These are phyloP conservation scores for Hypomesus transpacificus DNA, from an alignment of 2,113 vertebrate genomes.

Conservation along the genomic window DNA sequence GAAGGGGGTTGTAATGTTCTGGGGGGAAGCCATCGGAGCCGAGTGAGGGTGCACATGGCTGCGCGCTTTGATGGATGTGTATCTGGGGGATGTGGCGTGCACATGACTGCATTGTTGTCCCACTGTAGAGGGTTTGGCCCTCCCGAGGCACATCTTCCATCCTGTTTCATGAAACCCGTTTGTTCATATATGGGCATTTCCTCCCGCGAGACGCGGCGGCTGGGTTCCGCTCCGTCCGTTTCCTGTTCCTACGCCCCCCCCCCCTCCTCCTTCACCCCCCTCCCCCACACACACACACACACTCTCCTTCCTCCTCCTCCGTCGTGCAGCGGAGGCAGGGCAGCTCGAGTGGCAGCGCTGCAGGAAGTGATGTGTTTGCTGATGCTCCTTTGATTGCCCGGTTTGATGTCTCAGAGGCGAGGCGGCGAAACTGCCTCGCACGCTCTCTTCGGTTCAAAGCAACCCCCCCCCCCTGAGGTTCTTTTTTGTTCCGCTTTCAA, in stretches of 20 bases:
- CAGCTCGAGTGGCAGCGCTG: constrained; percentile 37
- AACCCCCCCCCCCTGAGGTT: too few species aligned
- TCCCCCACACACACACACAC: constrained; percentile 12
- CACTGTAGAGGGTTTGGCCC: constrained; percentile 33
- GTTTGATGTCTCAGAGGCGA: constrained; percentile 30
- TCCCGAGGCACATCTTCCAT: constrained; percentile 47
- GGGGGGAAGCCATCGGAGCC: constrained; percentile 4
- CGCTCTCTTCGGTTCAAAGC: too few species aligned
- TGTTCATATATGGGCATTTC: constrained; percentile 68
- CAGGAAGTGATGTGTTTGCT: constrained; percentile 59
- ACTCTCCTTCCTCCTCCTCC: constrained; percentile 29
- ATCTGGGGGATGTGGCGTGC: constrained; percentile 31
- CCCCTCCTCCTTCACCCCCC: constrained; percentile 16
- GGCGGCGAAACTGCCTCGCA: background rate
- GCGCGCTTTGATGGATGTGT: background rate
- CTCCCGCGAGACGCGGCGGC: constrained; percentile 38
- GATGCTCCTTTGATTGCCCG: constrained; percentile 46
- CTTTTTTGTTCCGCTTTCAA: too few species aligned
- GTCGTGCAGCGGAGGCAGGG: constrained; percentile 16
- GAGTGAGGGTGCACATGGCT: constrained; percentile 21
- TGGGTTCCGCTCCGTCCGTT: constrained; percentile 34
- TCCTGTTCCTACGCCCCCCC: constrained; percentile 39
- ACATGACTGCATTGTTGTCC: constrained; percentile 38
- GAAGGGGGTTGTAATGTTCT: background rate
- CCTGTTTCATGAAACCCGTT: constrained; percentile 54